A percentile compares a stretch with the other conserved stretches of the same genome.
Conservation (phyloP, 2,113 vertebrate species). For the Brienomyrus brachyistius region DNA sequence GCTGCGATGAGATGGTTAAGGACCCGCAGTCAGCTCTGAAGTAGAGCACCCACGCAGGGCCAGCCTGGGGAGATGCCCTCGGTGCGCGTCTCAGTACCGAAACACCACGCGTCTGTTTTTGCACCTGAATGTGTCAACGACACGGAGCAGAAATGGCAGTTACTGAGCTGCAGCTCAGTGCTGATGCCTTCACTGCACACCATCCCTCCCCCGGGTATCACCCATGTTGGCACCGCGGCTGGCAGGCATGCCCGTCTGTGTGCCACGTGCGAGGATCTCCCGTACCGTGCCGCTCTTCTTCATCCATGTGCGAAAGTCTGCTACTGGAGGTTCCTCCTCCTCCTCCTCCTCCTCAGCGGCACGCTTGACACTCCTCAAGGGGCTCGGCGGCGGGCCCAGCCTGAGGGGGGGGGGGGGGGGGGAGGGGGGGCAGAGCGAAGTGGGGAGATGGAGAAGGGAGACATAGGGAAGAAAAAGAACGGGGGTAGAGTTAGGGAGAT, state of each 20-base stretch:
- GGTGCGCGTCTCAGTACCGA: background rate
- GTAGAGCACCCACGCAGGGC: background rate
- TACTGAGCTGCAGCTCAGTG: background rate
- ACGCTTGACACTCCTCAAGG: constrained; percentile 6
- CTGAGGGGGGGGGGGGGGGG: background rate
- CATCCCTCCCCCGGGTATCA: background rate
- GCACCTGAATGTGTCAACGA: background rate
- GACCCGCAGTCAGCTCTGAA: background rate
- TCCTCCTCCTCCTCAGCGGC: constrained; percentile 14
- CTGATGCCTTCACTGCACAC: background rate
- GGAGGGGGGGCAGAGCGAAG: background rate
- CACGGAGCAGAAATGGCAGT: background rate
- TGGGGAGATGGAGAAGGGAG: background rate
- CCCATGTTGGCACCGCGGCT: background rate
- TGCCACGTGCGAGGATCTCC: background rate
- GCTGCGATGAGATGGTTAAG: background rate
- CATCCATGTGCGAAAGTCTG: background rate
- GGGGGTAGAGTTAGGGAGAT: background rate
- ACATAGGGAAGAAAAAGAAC: background rate
- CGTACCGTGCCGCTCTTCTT: background rate
- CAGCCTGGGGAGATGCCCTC: background rate
- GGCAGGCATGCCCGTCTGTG: background rate
- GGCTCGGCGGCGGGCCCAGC: background rate
- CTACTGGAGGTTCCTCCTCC: constrained; percentile 8
- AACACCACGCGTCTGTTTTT: background rate